Percentiles rank a stretch among this genome's conserved stretches.
Conservation (phyloP, 1,140 invertebrate genomes). For the Euura lappo region DNA sequence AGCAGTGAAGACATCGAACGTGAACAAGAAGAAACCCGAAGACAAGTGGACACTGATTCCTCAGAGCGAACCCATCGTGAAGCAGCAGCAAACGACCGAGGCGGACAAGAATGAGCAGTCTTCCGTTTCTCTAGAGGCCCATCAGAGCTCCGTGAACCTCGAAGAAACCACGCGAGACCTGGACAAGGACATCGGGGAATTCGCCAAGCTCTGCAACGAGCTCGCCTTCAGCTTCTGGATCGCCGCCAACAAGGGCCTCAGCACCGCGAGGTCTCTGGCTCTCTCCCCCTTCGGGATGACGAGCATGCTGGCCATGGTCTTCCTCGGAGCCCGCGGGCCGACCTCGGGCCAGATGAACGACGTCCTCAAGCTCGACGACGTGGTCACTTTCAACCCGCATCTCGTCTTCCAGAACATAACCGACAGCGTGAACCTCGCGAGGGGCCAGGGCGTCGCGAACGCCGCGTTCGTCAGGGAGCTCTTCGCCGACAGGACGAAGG, state of each 20-base stretch:
- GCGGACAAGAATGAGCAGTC: slow-evolving; percentile 34
- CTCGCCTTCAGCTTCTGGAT: slow-evolving; percentile 83
- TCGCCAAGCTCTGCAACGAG: slow-evolving; percentile 82
- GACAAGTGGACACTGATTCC: slow-evolving; percentile 50
- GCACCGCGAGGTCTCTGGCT: slow-evolving; percentile 76
- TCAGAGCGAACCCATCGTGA: slow-evolving; percentile 33
- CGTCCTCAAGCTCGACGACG: slow-evolving; percentile 82
- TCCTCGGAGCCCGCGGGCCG: slow-evolving; percentile 83
- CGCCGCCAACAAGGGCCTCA: slow-evolving; percentile 72
- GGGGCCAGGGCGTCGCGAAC: slow-evolving; percentile 72
- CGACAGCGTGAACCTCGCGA: slow-evolving; percentile 67
- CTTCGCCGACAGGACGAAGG: slow-evolving; percentile 76
- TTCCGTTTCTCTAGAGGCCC: slow-evolving; percentile 39
- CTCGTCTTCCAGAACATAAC: slow-evolving; percentile 84
- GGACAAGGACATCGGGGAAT: slow-evolving; percentile 72
- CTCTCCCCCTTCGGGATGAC: slow-evolving; percentile 85
- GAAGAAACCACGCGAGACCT: slow-evolving; percentile 75
- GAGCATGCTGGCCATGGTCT: slow-evolving; percentile 86
- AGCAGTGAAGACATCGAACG: not conserved
- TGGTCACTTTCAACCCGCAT: slow-evolving; percentile 88
- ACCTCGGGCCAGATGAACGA: slow-evolving; percentile 91
- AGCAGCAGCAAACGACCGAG: slow-evolving; percentile 48
- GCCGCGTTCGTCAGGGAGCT: slow-evolving; percentile 79
- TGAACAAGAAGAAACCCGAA: slow-evolving; percentile 11
- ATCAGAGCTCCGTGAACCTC: slow-evolving; percentile 63